phyloP scores from a whole-genome alignment of 2,113 vertebrate species.

The Falcunculus frontatus region DNA sequence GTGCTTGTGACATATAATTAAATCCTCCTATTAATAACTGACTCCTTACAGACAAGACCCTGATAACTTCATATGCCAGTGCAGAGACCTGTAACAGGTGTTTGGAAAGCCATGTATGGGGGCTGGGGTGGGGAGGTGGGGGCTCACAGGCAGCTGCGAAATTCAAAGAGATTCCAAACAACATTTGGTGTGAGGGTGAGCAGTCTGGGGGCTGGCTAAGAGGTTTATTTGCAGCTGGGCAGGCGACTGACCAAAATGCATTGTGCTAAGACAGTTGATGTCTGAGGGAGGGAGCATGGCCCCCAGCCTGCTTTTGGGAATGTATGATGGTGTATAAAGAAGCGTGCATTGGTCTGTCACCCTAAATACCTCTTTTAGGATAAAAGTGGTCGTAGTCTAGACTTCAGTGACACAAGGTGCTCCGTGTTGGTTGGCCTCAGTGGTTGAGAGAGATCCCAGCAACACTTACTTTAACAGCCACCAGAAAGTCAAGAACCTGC shows the following conservation, averaged over 20 bases:
- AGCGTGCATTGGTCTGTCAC: background rate
- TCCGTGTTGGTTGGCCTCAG: background rate
- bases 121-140: rapidly evolving
- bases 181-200: background rate
- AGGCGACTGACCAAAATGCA: rapidly evolving
- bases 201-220: background rate
- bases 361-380: background rate
- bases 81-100: background rate
- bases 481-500: background rate
- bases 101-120: background rate
- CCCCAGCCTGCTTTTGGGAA: background rate
- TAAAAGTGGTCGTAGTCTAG: background rate
- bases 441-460: background rate
- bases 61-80: background rate
- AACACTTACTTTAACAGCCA: background rate
- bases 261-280: background rate
- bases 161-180: background rate
- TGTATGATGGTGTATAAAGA: background rate
- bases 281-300: background rate
- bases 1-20: background rate
- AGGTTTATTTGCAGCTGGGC: background rate
- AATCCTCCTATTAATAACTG: background rate
- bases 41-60: background rate
- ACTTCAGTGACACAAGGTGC: rapidly evolving
- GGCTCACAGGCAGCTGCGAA: background rate